These are phyloP conservation scores for Gallirallus australis DNA, from an alignment of 2,797 vertebrate species.

Conservation along the genomic window DNA sequence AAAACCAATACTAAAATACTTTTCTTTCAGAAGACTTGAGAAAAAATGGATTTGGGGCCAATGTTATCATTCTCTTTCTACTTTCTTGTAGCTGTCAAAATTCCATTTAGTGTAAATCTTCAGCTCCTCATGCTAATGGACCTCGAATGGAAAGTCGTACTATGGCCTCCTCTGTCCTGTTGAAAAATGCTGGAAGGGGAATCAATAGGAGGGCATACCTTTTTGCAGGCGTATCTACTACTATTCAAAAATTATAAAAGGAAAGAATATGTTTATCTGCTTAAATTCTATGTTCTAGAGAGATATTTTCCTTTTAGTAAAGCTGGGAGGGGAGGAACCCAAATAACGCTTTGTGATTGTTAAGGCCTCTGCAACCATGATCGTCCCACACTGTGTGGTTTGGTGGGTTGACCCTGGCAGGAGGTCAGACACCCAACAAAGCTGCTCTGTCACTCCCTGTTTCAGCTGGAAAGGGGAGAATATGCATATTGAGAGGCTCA, in stretches of 20 bases:
- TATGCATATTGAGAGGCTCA: no score
- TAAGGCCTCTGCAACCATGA: no score
- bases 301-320: no score
- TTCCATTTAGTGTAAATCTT: background rate
- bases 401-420: no score
- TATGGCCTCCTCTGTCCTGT: background rate
- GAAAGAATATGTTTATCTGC: background rate
- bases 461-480: no score
- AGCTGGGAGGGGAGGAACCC: no score
- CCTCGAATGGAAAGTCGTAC: background rate
- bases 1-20: background rate
- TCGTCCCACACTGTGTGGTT: no score
- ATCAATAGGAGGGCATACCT: background rate
- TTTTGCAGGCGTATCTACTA: background rate
- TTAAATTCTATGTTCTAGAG: background rate
- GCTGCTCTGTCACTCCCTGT: no score
- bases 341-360: no score
- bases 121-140: background rate
- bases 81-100: background rate
- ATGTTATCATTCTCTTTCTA: background rate
- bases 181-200: background rate
- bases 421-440: no score
- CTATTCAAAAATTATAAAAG: background rate
- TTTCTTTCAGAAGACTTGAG: background rate
- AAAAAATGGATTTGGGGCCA: background rate